phyloP scores from a whole-genome alignment of 2,888 invertebrate species.

The Cheilosia impressa region DNA sequence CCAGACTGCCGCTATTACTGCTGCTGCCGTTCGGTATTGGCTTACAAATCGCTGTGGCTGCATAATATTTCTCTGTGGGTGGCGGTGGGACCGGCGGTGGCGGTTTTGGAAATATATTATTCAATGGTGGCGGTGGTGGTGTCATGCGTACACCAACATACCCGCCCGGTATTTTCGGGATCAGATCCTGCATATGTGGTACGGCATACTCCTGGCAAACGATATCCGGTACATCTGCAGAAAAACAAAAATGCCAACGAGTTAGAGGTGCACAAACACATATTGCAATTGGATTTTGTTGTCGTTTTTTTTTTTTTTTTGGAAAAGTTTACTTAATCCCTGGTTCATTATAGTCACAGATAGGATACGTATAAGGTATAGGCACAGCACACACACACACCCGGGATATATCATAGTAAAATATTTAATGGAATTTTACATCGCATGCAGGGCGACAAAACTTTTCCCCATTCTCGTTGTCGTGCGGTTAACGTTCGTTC shows the following conservation, averaged over 20 bases:
- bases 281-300: conserved; percentile 41
- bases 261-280: conserved; percentile 1
- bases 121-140: conserved; percentile 83
- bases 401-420: conserved; percentile 43
- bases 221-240: conserved; percentile 86
- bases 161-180: conserved; percentile 78
- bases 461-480: conserved; percentile 48
- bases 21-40: conserved; percentile 79
- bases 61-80: conserved; percentile 89
- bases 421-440: conserved; percentile 69
- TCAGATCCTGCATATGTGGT: conserved; percentile 85
- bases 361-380: not conserved
- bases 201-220: conserved; percentile 87
- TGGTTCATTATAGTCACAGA: conserved; percentile 27
- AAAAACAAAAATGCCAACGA: conserved; percentile 24
- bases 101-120: conserved; percentile 85
- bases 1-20: conserved; percentile 60
- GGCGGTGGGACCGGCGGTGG: conserved; percentile 88
- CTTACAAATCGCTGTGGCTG: conserved; percentile 88
- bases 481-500: conserved; percentile 48
- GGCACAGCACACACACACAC: not conserved
- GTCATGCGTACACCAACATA: conserved; percentile 79
- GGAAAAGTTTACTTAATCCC: conserved; percentile 35
- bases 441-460: conserved; percentile 29
- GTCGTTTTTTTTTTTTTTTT: not conserved